These are phyloP conservation scores for Galago senegalensis DNA, from an alignment of 2,797 vertebrate genomes.

Conservation along the genomic window DNA sequence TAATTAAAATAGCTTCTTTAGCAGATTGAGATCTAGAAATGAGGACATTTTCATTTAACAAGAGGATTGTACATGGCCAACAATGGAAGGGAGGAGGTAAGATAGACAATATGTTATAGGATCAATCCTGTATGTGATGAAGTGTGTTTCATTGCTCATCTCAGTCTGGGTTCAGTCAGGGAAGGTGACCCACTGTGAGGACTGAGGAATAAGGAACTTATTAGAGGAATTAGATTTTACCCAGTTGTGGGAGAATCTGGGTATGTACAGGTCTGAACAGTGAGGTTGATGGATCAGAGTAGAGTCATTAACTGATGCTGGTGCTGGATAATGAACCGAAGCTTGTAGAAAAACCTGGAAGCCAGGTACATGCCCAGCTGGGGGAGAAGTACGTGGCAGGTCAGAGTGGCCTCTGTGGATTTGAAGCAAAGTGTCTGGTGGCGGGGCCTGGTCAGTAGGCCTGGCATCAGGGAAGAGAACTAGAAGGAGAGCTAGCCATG, in stretches of 20 bases:
- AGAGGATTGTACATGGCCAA: not conserved
- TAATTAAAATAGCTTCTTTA: slow-evolving; percentile 9
- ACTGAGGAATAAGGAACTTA: not conserved
- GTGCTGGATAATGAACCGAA: not conserved
- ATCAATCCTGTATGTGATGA: not conserved
- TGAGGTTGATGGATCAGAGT: not conserved
- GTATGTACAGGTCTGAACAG: not conserved
- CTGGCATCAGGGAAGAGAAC: not conserved
- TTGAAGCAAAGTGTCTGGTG: not conserved
- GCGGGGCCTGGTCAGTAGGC: not conserved
- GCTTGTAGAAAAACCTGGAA: not conserved
- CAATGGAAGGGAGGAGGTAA: not conserved
- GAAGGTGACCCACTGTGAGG: not conserved
- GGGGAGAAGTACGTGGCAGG: not conserved
- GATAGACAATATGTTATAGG: not conserved
- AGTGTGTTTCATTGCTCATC: not conserved
- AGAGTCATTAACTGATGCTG: not conserved
- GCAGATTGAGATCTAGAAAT: not conserved
- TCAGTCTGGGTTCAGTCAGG: not conserved
- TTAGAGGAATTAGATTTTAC: not conserved
- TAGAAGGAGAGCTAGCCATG: not conserved
- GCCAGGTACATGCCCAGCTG: not conserved
- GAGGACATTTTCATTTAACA: not conserved
- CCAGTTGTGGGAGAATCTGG: not conserved
- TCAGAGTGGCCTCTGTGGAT: not conserved